Evolutionary conservation across 2,113 vertebrate genomes (phyloP).

Genomic region (Sebastes fasciatus): DNA sequence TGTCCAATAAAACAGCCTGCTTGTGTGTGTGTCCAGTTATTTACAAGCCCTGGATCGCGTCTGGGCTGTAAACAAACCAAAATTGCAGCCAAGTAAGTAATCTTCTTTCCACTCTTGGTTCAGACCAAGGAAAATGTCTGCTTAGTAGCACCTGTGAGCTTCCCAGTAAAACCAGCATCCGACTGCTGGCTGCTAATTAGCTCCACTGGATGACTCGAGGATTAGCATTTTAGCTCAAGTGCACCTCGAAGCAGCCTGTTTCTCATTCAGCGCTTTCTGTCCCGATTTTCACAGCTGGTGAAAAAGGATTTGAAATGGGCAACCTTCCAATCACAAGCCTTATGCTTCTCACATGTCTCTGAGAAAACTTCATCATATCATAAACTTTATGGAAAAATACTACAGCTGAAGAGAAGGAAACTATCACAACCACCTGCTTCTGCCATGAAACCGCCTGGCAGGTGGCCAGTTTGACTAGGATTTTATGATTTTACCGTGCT

Average conservation of each 20-base stretch:
- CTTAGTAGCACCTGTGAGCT: neutral
- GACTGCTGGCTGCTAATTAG: slow-evolving; percentile 43
- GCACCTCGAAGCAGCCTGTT: slow-evolving; percentile 34
- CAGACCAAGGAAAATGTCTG: slow-evolving; percentile 6
- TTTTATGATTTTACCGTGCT: slow-evolving; percentile 16
- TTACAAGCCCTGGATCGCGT: neutral
- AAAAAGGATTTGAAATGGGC: slow-evolving; percentile 38
- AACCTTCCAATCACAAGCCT: slow-evolving; percentile 30
- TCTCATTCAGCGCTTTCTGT: slow-evolving; percentile 33
- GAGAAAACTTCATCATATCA: neutral
- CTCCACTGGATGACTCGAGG: slow-evolving; percentile 38
- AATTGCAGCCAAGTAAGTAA: neutral
- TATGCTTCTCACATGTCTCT: neutral
- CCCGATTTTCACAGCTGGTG: slow-evolving; percentile 56
- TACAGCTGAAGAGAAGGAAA: neutral
- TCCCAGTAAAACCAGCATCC: slow-evolving; percentile 56
- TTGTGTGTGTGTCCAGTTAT: neutral
- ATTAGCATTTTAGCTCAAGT: slow-evolving; percentile 53
- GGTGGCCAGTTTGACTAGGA: slow-evolving; percentile 8
- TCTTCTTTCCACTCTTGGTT: neutral
- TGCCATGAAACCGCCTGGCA: slow-evolving; percentile 19
- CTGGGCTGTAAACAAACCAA: neutral
- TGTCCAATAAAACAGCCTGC: slow-evolving; percentile 2
- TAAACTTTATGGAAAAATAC: slow-evolving; percentile 50
- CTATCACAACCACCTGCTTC: slow-evolving; percentile 48